Base-by-base conservation (phyloP, 2,888 invertebrate species). In the Drosophila paranaensis region DNA sequence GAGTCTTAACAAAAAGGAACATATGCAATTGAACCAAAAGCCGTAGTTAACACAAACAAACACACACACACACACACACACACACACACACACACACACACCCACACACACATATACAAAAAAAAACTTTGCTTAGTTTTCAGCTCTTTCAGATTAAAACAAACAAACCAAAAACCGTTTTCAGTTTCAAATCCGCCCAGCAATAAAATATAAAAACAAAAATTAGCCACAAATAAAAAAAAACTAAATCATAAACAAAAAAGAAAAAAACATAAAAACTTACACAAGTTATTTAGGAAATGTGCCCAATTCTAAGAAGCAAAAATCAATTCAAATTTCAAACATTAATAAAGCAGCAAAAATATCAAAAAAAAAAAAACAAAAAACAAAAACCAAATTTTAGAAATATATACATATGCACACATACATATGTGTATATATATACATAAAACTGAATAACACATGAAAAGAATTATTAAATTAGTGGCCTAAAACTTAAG, bases 161-260 rank as follows among this genome's bases (percentile, higher is more conserved):
- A 30, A 25, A n/a, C 20, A 60, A 69, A 77, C 70, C 74, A 81
- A 76, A 65, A 65, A 85, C 85, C 77, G 82, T 82, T 83, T 84
- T 88, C 88, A 88, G 86, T 84, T 84, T 79, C 51, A 81, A 88
- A 82, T 84, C 84, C 84, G 88, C 84, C 84, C 84, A 84, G 71
- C 51, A 84, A 77, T 30, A 61, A 61, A 30, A 54, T n/a, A 25
- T 1, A 39, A 25, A 27, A 39, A n/a, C 11, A 20, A 13, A 64
- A 63, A 51, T 60, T 39, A 63, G 55, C 25, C 30, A 62, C 39
- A 62, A 42, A 2, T 14, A 5, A n/a, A 27, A 60, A 53, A 53
- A 43, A 30, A 33, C 30, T 20, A 20, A 8, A n/a, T n/a, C n/a
- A 2, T 14, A 5, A n/a, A 27, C 58, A 53, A 53, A 43, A 30